A percentile compares a stretch with the other conserved stretches of the same genome.
Conservation (phyloP, 2,113 vertebrate species). For the Pituophis catenifer region DNA sequence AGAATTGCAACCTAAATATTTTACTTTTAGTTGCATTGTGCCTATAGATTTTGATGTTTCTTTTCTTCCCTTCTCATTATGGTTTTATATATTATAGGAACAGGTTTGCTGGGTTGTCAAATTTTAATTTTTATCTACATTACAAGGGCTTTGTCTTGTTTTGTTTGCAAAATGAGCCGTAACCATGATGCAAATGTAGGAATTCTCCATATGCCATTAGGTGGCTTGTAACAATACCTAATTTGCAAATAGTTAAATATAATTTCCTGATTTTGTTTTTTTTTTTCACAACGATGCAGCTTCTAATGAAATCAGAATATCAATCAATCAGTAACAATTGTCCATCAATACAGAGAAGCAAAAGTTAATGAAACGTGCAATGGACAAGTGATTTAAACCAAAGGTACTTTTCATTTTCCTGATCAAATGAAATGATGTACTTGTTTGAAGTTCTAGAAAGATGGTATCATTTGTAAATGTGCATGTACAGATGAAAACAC, state of each 20-base stretch:
- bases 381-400: conserved; percentile 45
- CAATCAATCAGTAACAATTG: conserved; percentile 53
- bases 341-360: conserved; percentile 51
- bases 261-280: conserved; percentile 44
- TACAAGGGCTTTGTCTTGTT: background rate
- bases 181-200: background rate
- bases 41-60: background rate
- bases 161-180: background rate
- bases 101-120: background rate
- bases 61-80: background rate
- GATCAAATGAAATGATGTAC: conserved; percentile 14
- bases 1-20: background rate
- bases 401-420: conserved; percentile 63
- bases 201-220: background rate
- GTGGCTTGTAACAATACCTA: background rate
- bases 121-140: background rate
- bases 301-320: conserved; percentile 57
- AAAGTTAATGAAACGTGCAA: conserved; percentile 45
- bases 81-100: background rate
- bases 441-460: conserved; percentile 7
- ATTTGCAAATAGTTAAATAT: conserved; percentile 5
- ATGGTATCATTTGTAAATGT: background rate
- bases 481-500: background rate
- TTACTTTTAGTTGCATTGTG: background rate
- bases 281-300: conserved; percentile 53